Evolutionary conservation across 2,797 vertebrate species (phyloP), one percentile per base, ranked within the genome.

Genomic region (Morus bassanus): DNA sequence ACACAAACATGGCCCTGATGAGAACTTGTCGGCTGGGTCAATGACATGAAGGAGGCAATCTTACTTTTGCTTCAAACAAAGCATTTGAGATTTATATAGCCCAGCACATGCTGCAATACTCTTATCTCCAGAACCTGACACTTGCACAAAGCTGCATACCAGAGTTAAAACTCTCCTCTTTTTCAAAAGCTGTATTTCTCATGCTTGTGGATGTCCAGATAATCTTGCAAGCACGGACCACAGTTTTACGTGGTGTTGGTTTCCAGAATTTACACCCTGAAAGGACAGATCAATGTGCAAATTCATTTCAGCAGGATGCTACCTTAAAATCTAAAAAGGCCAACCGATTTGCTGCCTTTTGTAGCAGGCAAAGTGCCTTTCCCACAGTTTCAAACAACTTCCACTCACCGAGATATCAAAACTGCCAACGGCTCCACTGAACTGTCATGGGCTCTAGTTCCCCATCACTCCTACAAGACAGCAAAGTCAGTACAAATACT

Each of bases 371-470:
- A 95, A 91, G 60, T 39, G 41, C n/a, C 30, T 91, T 65, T 83
- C 61, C 54, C 73, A 72, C 51, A 83, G 76, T 88, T 93, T 92
- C 89, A 93, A 95, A 91, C 72, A 94, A 85, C 77, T 95, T 96
- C 80, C 77, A 96, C 95, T 95, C 93, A 96, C 95, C 77, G 0
- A 95, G 85, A 70, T 93, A 70, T 91, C 87, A 96, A 78, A 95
- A 94, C 94, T 78, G 85, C 89, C 94, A 91, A 46, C 5, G 53
- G 94, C 91, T 96, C 85, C 91, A 84, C 89, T 93, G 95, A 93
- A 91, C 82, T 96, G 91, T 93, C 91, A 86, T 84, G 93, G 92
- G 93, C 94, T 96, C 88, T 96, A 96, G 85, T 88, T 96, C 88
- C 96, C 95, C 94, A 94, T 93, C 93, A 86, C 30, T 93, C 76